Evolutionary conservation across 2,797 vertebrate genomes (phyloP).

Genomic region (Neosalanx taihuensis): DNA sequence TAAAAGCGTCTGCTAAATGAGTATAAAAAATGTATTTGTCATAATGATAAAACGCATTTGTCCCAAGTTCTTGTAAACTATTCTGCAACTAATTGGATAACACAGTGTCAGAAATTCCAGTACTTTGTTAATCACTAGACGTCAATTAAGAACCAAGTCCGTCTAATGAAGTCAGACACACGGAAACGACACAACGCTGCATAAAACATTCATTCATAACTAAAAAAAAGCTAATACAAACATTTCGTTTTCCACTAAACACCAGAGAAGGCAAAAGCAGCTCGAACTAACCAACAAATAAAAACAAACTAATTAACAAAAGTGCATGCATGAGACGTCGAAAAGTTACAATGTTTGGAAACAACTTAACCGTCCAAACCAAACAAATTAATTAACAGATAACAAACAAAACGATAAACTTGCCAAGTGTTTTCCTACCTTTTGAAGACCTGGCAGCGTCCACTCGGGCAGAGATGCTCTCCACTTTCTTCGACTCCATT

Average conservation of each 20-base stretch:
- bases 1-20: too few species aligned
- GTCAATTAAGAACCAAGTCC: neutral
- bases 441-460: constrained; percentile 80
- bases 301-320: constrained; percentile 1
- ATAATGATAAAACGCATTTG: too few species aligned
- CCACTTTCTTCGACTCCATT: constrained; percentile 81
- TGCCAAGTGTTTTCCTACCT: constrained; percentile 79
- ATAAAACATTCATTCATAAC: too few species aligned
- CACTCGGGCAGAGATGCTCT: constrained; percentile 82
- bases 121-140: neutral
- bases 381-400: too few species aligned
- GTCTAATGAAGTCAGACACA: neutral
- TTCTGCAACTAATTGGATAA: too few species aligned
- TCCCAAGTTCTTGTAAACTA: too few species aligned
- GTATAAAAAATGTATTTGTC: too few species aligned
- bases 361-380: neutral
- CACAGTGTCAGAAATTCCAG: neutral
- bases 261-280: constrained; percentile 69
- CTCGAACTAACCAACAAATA: neutral
- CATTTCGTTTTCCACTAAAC: neutral
- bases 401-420: neutral
- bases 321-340: neutral
- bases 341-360: neutral
- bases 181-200: too few species aligned
- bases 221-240: too few species aligned